Conservation (phyloP, 2,113 vertebrate genomes). For the Lampris incognitus region DNA sequence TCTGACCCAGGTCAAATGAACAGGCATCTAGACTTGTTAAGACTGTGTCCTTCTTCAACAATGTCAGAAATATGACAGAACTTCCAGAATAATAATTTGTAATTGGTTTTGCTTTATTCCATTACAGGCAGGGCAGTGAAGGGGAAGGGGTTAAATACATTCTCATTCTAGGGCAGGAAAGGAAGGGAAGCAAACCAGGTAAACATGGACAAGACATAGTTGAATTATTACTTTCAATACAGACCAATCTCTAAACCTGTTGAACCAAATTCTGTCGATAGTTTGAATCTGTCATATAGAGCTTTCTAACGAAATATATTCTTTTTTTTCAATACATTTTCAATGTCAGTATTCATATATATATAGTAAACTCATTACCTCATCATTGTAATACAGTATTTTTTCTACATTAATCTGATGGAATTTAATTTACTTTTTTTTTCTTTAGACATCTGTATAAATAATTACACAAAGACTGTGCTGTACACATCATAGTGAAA, state of each 20-base stretch:
- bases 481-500: constrained; percentile 78
- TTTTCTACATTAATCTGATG: constrained; percentile 76
- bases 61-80: constrained; percentile 31
- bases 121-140: constrained; percentile 79
- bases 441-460: constrained; percentile 79
- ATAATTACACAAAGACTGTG: constrained; percentile 83
- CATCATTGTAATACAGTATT: constrained; percentile 74
- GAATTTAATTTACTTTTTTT: constrained; percentile 59
- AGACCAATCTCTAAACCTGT: constrained; percentile 75
- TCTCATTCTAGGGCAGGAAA: constrained; percentile 77
- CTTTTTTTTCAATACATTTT: constrained; percentile 37
- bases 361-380: constrained; percentile 76
- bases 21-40: neutral
- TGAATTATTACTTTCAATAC: constrained; percentile 75
- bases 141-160: constrained; percentile 78
- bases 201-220: constrained; percentile 81
- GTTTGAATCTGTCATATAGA: constrained; percentile 67
- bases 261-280: constrained; percentile 53
- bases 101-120: constrained; percentile 78
- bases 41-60: neutral
- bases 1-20: neutral
- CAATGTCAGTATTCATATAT: constrained; percentile 75
- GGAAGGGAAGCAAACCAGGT: constrained; percentile 78
- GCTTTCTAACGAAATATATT: constrained; percentile 70
- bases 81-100: constrained; percentile 43